Percentiles rank a stretch among this genome's conserved stretches.
Conservation (phyloP, 2,113 vertebrate genomes). For the Rutilus rutilus region DNA sequence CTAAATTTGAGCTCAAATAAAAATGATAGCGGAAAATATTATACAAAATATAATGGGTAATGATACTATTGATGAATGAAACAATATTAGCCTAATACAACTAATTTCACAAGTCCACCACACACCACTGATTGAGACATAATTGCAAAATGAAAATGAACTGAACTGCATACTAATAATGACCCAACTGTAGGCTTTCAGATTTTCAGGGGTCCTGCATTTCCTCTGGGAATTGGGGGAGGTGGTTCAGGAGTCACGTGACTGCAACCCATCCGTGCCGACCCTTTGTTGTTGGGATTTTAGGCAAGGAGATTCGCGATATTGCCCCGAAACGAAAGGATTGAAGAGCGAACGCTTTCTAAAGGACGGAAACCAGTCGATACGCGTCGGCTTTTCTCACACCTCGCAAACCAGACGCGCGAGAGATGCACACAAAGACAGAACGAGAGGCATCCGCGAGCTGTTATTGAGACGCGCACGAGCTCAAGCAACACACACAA, state of each 20-base stretch:
- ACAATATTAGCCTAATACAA: background rate
- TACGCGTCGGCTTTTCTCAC: background rate
- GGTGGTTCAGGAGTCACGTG: slow-evolving; percentile 62
- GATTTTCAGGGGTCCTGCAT: slow-evolving; percentile 22
- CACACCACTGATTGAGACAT: background rate
- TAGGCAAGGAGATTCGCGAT: slow-evolving; percentile 35
- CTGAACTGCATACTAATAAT: background rate
- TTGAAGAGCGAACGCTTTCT: slow-evolving; percentile 1
- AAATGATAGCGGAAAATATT: background rate
- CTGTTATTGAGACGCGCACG: background rate
- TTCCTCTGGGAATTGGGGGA: slow-evolving; percentile 52
- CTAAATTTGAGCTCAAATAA: background rate
- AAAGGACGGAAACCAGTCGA: background rate
- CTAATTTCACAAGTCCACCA: background rate
- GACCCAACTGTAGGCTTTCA: slow-evolving; percentile 3
- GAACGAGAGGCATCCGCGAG: background rate
- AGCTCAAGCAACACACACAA: background rate
- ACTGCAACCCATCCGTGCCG: slow-evolving; percentile 45
- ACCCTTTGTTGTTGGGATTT: slow-evolving; percentile 62
- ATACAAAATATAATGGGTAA: background rate
- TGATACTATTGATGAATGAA: too few relatives aligned
- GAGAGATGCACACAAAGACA: slow-evolving; percentile 49
- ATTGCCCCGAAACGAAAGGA: background rate
- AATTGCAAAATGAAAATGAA: background rate
- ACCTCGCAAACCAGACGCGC: background rate